Base-by-base conservation (phyloP, 2,888 invertebrate genomes). In the Thysanoteuthis rhombus region DNA sequence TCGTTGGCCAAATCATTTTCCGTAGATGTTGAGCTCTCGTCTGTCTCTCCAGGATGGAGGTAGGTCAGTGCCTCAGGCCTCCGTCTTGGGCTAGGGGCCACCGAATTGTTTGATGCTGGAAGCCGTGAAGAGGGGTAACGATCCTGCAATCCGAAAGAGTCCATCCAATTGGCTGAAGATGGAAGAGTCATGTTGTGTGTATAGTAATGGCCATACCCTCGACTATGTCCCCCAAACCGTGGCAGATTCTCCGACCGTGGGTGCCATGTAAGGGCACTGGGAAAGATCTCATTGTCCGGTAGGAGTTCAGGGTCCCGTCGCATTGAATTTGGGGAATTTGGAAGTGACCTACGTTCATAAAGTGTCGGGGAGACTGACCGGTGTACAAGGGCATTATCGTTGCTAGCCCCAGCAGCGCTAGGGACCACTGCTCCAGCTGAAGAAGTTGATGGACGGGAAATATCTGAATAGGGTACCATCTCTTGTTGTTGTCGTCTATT, bases 21-120 rank as follows among this genome's bases (percentile, higher is more conserved):
- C n/a, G 92, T 92, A 1, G 92, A 92, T 45, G 92, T 45, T 10
- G 92, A 92, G n/a, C 92, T 92, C 12, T 92, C 92, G 19, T 92
- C 92, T 32, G 39, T 92, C 32, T 92, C 92, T 3, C n/a, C 75
- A 0, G 75, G 36, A 10, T 75, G 75, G 12, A 75, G 75, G 19
- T 75, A 75, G 3, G 75, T 75, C 75, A 75, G 16, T 12, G 75
- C 75, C 36, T 75, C 75, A 4, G 75, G 75, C 12, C 75, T n/a
- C 12, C n/a, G 75, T 75, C 32, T 75, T 75, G 75, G 32, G 10
- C n/a, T 75, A 10, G 10, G 75, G 10, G n/a, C n/a, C n/a, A n/a
- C n/a, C 0, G 75, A n/a, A 12, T 75, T 75, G 12, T 75, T 75
- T 75, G 75, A 12, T 75, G 75, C n/a, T 36, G 75, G 16, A 12